A percentile compares a stretch with the other conserved stretches of the same genome.
phyloP scores from a whole-genome alignment of 2,113 vertebrate species.

The Thunnus maccoyii region DNA sequence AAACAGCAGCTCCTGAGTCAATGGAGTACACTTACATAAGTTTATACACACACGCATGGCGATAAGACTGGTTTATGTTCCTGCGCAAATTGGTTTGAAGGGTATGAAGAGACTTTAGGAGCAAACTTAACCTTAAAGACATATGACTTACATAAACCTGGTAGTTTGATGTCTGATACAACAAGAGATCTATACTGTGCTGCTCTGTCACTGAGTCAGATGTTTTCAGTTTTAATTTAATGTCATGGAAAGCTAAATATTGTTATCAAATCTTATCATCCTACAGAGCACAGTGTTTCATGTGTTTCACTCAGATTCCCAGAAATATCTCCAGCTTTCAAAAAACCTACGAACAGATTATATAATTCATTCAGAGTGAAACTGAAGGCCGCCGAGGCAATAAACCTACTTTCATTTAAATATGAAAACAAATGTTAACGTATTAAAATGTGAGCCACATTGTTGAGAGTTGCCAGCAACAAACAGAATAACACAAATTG shows the following conservation, averaged over 20 bases:
- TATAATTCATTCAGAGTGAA: neutral
- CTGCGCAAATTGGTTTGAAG: neutral
- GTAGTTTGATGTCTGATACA: neutral
- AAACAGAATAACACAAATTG: too few species aligned
- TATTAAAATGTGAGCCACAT: too few species aligned
- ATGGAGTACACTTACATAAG: constrained; percentile 70
- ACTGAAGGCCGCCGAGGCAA: neutral
- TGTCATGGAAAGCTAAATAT: constrained; percentile 33
- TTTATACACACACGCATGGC: constrained; percentile 1
- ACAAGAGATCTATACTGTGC: neutral
- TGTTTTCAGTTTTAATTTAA: neutral
- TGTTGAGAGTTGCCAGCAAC: too few species aligned
- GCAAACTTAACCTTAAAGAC: neutral
- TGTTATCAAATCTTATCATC: constrained; percentile 26
- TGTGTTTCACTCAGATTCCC: neutral
- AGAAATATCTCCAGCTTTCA: constrained; percentile 9
- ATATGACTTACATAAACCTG: neutral
- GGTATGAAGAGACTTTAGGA: neutral
- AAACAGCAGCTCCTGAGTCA: constrained; percentile 60
- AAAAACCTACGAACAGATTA: neutral
- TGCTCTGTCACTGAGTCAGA: neutral
- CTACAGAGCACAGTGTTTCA: neutral
- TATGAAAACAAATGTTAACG: neutral
- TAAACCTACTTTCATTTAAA: neutral
- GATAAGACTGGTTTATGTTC: constrained; percentile 52